These are phyloP conservation scores for Mastigias papua DNA, from an alignment of 30 jellyfish, hydroid and myxozoan species.

Conservation along the genomic window DNA sequence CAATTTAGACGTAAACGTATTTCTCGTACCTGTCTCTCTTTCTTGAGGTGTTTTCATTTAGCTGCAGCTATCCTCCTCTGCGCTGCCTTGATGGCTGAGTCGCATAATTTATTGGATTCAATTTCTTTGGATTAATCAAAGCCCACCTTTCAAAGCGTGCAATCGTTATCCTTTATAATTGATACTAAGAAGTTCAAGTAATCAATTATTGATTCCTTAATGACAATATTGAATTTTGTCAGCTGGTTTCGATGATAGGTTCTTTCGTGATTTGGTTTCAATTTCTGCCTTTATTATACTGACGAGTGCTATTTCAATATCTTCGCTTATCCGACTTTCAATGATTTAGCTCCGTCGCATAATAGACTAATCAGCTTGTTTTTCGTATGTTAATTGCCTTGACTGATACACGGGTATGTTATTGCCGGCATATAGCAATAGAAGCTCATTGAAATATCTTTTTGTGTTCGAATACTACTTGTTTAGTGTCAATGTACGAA, in stretches of 20 bases:
- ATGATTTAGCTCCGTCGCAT: neutral
- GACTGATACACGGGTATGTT: neutral
- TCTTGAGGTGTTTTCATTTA: neutral
- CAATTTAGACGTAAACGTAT: too few relatives aligned
- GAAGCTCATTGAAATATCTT: neutral
- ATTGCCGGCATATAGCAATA: neutral
- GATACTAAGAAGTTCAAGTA: neutral
- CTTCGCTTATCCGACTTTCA: neutral
- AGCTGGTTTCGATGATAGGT: neutral
- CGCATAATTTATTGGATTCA: neutral
- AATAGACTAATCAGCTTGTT: neutral
- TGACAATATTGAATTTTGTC: neutral
- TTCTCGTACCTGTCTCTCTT: neutral
- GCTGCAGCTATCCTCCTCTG: neutral
- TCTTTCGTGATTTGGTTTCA: conserved; percentile 5
- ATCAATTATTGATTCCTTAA: neutral
- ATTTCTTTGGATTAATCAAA: neutral
- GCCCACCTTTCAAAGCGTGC: neutral
- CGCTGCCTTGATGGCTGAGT: neutral
- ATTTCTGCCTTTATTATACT: neutral
- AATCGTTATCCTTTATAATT: neutral
- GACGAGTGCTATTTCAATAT: conserved; percentile 1
- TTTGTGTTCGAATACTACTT: neutral
- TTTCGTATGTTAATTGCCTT: neutral
- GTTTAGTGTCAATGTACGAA: neutral